Conservation (phyloP, 2,113 vertebrate species). For the Agelaius phoeniceus region DNA sequence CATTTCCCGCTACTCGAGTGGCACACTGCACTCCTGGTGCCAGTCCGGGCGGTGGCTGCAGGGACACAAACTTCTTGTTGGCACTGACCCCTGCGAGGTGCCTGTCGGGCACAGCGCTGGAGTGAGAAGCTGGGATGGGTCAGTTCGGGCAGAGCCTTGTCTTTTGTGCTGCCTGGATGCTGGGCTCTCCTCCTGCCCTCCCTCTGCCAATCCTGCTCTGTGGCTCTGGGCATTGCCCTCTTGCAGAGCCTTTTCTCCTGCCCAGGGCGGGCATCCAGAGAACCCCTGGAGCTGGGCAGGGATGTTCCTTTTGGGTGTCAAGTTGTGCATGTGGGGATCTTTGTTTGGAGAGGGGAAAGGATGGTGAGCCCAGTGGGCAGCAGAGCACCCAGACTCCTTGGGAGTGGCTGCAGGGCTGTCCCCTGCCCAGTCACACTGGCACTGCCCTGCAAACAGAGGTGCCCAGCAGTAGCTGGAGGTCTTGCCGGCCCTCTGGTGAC, state of each 20-base stretch:
- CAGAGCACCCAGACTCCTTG: neutral
- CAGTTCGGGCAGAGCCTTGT: neutral
- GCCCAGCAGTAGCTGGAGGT: neutral
- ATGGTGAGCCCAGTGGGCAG: neutral
- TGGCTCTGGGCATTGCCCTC: neutral
- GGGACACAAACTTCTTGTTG: neutral
- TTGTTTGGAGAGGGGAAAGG: neutral
- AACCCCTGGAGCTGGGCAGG: neutral
- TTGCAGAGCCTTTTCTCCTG: neutral
- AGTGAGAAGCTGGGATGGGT: neutral
- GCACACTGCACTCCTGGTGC: neutral
- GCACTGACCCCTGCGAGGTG: neutral
- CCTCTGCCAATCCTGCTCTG: neutral
- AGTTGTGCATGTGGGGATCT: neutral
- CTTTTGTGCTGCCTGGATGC: neutral
- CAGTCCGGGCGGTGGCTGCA: neutral
- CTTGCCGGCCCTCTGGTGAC: fast-evolving
- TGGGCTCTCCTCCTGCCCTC: neutral
- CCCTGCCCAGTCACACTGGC: neutral
- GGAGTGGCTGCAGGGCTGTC: neutral
- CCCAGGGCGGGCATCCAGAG: neutral
- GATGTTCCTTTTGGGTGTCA: neutral
- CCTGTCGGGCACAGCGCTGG: neutral
- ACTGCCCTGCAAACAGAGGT: neutral
- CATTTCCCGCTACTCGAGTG: neutral